phyloP scores from a whole-genome alignment of 2,888 invertebrate genomes.

The Cordylochernes scorpioides region DNA sequence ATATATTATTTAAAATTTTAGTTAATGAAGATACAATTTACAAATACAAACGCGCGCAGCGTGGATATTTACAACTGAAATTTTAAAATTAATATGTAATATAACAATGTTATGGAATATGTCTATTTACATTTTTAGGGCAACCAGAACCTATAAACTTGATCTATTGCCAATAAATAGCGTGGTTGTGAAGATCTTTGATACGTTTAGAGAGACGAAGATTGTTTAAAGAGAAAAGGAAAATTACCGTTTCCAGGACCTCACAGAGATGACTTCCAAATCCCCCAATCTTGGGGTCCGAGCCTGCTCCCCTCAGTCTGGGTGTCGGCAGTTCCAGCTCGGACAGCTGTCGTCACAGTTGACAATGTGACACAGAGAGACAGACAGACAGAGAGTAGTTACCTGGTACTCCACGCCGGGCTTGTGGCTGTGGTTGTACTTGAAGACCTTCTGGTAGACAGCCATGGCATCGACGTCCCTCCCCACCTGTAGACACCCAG shows the following conservation, averaged over 20 bases:
- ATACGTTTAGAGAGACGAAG: not conserved
- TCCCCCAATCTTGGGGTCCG: slow-evolving; percentile 15
- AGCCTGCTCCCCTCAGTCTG: slow-evolving; percentile 25
- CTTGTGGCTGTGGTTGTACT: slow-evolving; percentile 82
- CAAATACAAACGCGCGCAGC: too few species aligned
- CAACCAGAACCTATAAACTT: too few species aligned
- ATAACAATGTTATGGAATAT: too few species aligned
- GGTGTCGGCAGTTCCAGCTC: slow-evolving; percentile 38
- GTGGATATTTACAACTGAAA: too few species aligned
- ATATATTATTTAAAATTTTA: too few species aligned
- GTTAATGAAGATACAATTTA: too few species aligned
- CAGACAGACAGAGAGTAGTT: slow-evolving; percentile 2
- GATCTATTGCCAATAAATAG: too few species aligned
- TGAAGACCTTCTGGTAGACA: slow-evolving; percentile 49
- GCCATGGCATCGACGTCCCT: slow-evolving; percentile 48
- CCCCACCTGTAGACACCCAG: too few species aligned
- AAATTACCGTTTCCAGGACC: slow-evolving; percentile 25
- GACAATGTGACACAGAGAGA: not conserved
- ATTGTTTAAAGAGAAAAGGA: not conserved
- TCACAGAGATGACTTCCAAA: slow-evolving; percentile 19
- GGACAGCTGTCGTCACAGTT: slow-evolving; percentile 26
- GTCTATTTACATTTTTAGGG: too few species aligned
- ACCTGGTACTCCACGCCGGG: slow-evolving; percentile 93
- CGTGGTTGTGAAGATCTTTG: too few species aligned
- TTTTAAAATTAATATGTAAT: too few species aligned